Percentiles rank a stretch among this genome's conserved stretches.
phyloP scores from a whole-genome alignment of 1,140 invertebrate species.

The Achroia grisella region DNA sequence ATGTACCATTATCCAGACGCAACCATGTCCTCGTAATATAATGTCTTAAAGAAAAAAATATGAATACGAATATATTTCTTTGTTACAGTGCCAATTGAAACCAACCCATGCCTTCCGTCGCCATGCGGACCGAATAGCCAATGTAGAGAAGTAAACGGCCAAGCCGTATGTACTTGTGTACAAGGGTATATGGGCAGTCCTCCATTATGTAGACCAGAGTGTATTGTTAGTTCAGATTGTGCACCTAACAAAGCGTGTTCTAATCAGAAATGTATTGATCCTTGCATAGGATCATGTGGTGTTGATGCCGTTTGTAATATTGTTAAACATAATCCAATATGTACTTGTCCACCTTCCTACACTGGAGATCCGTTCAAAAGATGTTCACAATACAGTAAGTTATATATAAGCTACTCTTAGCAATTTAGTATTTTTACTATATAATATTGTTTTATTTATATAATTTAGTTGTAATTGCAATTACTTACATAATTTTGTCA shows the following conservation, averaged over 20 bases:
- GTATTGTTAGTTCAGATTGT: conserved; percentile 76
- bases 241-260: conserved; percentile 72
- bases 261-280: conserved; percentile 78
- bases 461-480: not conserved
- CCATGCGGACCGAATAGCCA: conserved; percentile 78
- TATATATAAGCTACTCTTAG: not conserved
- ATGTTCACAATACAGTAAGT: conserved; percentile 75
- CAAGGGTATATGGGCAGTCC: conserved; percentile 77
- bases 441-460: too few relatives aligned
- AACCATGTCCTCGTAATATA: too few relatives aligned
- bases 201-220: conserved; percentile 76
- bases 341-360: conserved; percentile 75
- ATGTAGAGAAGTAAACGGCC: conserved; percentile 77
- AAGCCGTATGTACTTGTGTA: conserved; percentile 77
- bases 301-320: conserved; percentile 77
- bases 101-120: conserved; percentile 74
- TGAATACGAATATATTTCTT: conserved; percentile 3
- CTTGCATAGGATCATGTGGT: conserved; percentile 78
- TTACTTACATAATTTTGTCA: too few relatives aligned
- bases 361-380: conserved; percentile 79
- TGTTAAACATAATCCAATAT: conserved; percentile 79
- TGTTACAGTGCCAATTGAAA: conserved; percentile 42
- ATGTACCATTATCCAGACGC: too few relatives aligned
- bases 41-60: too few relatives aligned
- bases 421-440: too few relatives aligned